These are phyloP conservation scores for Mesaphorura yosii DNA, from an alignment of 1,140 invertebrate species.

Conservation along the genomic window DNA sequence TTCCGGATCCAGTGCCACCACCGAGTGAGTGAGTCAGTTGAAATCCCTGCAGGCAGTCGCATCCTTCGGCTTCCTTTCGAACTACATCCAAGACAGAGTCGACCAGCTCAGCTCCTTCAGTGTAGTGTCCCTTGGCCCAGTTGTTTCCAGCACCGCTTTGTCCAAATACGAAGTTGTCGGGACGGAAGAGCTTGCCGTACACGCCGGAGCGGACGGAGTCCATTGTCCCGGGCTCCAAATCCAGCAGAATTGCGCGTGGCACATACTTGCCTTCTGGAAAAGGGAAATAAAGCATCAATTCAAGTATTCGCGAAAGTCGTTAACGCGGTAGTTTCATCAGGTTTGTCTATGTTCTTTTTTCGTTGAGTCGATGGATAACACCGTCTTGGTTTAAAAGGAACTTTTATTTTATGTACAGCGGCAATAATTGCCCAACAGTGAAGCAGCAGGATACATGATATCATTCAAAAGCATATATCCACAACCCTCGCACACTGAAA, in stretches of 20 bases:
- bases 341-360: too few species aligned
- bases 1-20: constrained; percentile 25
- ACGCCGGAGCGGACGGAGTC: constrained; percentile 37
- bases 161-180: constrained; percentile 76
- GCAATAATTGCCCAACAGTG: too few species aligned
- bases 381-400: too few species aligned
- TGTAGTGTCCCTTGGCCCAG: constrained; percentile 32
- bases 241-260: constrained; percentile 45
- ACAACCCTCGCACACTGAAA: too few species aligned
- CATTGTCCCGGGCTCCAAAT: constrained; percentile 45
- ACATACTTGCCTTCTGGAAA: constrained; percentile 45
- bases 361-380: too few species aligned
- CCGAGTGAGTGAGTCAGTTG: constrained; percentile 35
- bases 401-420: too few species aligned
- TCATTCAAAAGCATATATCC: too few species aligned
- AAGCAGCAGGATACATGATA: too few species aligned
- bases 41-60: constrained; percentile 47
- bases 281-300: neutral
- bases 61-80: constrained; percentile 47
- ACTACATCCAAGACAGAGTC: constrained; percentile 46
- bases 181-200: constrained; percentile 74
- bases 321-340: too few species aligned
- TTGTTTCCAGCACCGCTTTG: constrained; percentile 49
- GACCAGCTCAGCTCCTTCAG: constrained; percentile 45
- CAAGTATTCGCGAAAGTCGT: too few species aligned